Evolutionary conservation across 2,113 vertebrate genomes (phyloP), one percentile per base, ranked within the genome.

Genomic region (Ivindomyrus marchei): DNA sequence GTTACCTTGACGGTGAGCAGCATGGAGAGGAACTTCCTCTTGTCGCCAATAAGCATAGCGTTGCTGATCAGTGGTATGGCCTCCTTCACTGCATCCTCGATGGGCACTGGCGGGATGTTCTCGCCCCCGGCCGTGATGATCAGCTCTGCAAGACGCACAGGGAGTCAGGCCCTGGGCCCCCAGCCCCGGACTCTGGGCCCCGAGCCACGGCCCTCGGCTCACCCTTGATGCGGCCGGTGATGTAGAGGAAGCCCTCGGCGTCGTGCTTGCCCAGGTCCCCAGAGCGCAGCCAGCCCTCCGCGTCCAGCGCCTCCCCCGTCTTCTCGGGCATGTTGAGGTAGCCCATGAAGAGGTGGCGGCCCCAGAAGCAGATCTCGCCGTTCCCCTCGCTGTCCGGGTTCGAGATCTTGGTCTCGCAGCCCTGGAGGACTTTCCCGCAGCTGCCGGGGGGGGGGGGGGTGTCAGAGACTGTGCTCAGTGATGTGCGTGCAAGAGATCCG

Each of bases 191-290:
- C 27, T 4, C 85, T 15, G 13, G 5, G 46, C 24, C 27, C 19
- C 19, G 4, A 10, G 7, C 80, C 42, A 4, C 19, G 52, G 52
- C 17, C 52, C 52, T 56, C 1, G 4, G 52, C 31, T 58, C 91
- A 99, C 98, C 98, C 98, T 99, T 98, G 89, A 99, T 98, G 46
- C 97, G 95, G 31, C 98, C 98, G 0, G 97, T 98, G 94, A 99
- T 97, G 90, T 93, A 98, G 74, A 98, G 96, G 94, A 97, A 98
- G 0, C 96, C 96, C 0, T 97, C 92, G 2, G 92, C 0, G 50
- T 99, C 98, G 0, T 96, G 90, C 66, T 94, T 96, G 42, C 98
- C 98, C 47, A 99, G 94, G 93, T 99, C 98, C 0, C 98, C 98
- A 0, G 97, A 98, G 90, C 97, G 98, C 85, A 99, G 95, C 98